Percentiles rank a stretch among this genome's conserved stretches.
These are phyloP conservation scores for Drosophila ficusphila DNA, from an alignment of 1,140 invertebrate genomes.

Conservation along the genomic window DNA sequence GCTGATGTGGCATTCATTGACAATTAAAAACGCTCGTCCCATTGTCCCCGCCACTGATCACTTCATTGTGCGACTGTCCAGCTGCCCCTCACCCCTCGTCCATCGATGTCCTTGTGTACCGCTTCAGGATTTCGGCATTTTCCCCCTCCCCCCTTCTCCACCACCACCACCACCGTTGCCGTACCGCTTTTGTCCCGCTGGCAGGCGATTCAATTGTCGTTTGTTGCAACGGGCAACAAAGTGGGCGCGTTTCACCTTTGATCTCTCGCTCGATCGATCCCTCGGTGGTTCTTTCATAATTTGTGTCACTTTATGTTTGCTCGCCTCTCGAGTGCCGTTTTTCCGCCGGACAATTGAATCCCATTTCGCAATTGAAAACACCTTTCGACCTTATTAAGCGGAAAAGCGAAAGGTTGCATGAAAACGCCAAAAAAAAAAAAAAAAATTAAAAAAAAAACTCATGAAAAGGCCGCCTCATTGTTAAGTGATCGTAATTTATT, in stretches of 20 bases:
- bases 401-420: slow-evolving; percentile 46
- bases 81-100: slow-evolving; percentile 32
- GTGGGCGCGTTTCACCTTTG: slow-evolving; percentile 79
- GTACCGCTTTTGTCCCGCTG: slow-evolving; percentile 23
- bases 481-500: slow-evolving; percentile 74
- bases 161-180: no score
- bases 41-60: slow-evolving; percentile 63
- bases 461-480: slow-evolving; percentile 44
- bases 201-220: slow-evolving; percentile 59
- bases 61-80: slow-evolving; percentile 67
- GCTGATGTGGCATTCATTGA: slow-evolving; percentile 62
- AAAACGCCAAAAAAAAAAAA: slow-evolving; percentile 24
- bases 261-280: slow-evolving; percentile 29
- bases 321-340: slow-evolving; percentile 5
- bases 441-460: background rate
- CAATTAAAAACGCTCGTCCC: slow-evolving; percentile 65
- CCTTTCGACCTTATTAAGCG: slow-evolving; percentile 71
- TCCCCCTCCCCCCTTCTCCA: background rate
- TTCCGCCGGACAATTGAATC: slow-evolving; percentile 47
- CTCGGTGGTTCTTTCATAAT: slow-evolving; percentile 70
- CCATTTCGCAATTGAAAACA: slow-evolving; percentile 75
- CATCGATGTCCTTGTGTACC: slow-evolving; percentile 5
- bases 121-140: no score
- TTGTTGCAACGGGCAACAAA: slow-evolving; percentile 39
- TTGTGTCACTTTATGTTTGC: slow-evolving; percentile 62